Conservation (phyloP, 1,140 invertebrate species). For the Berghia stephanieae region DNA sequence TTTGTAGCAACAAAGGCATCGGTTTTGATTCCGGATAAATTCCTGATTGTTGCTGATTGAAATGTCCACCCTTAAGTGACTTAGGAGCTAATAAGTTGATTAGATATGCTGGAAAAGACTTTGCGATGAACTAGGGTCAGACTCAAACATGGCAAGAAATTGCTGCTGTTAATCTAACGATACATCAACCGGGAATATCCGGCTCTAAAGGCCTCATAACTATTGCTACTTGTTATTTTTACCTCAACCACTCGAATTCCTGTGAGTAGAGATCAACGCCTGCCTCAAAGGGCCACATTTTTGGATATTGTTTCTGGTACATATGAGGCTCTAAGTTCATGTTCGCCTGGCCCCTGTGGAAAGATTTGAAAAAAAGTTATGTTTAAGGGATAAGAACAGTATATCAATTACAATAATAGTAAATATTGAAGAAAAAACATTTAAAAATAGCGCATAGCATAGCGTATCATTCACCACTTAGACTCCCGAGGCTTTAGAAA, state of each 20-base stretch:
- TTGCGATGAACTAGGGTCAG: too few relatives aligned
- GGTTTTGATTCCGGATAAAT: neutral
- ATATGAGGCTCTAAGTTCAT: constrained; percentile 54
- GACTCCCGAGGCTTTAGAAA: too few relatives aligned
- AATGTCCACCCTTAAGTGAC: too few relatives aligned
- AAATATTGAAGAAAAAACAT: too few relatives aligned
- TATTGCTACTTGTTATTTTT: constrained; percentile 23
- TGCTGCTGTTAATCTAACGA: too few relatives aligned
- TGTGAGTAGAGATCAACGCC: constrained; percentile 49
- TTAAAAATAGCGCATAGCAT: neutral
- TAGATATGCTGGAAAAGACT: too few relatives aligned
- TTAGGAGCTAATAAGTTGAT: too few relatives aligned
- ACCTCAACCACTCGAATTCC: constrained; percentile 59
- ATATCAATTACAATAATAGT: neutral
- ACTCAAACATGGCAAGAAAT: too few relatives aligned
- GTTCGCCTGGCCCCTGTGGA: constrained; percentile 59
- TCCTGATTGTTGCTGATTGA: neutral
- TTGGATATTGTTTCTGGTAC: constrained; percentile 57
- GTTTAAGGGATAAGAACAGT: neutral
- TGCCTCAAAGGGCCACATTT: constrained; percentile 57
- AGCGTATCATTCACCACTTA: neutral
- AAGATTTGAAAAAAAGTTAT: neutral
- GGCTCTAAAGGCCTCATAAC: too few relatives aligned
- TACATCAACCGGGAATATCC: too few relatives aligned
- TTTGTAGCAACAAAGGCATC: neutral